Evolutionary conservation across 2,113 vertebrate species (phyloP).

Genomic region (Entosphenus tridentatus): DNA sequence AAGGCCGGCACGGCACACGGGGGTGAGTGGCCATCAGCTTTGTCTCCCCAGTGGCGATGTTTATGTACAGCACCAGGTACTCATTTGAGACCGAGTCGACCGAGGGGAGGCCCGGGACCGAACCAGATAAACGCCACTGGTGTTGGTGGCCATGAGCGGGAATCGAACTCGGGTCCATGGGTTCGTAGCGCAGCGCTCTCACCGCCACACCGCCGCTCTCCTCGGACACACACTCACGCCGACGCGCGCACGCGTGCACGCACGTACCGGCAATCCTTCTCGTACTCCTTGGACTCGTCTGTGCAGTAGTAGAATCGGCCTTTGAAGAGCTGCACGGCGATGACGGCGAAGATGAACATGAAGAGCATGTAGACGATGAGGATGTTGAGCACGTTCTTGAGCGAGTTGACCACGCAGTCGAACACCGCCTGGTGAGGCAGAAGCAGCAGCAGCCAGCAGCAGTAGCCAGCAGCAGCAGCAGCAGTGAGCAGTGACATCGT

Average conservation of each 20-base stretch:
- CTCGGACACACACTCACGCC: neutral
- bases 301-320: slow-evolving; percentile 96
- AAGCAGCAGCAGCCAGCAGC: neutral
- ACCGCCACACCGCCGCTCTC: too few relatives aligned
- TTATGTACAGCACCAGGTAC: too few relatives aligned
- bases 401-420: slow-evolving; percentile 85
- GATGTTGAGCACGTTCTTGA: slow-evolving; percentile 98
- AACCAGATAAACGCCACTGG: too few relatives aligned
- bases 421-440: slow-evolving; percentile 31
- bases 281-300: slow-evolving; percentile 78
- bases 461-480: too few relatives aligned
- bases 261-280: slow-evolving; percentile 76
- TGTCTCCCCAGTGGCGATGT: too few relatives aligned
- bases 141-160: too few relatives aligned
- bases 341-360: slow-evolving; percentile 99
- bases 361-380: slow-evolving; percentile 98
- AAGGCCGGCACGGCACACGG: too few relatives aligned
- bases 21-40: too few relatives aligned
- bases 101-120: too few relatives aligned
- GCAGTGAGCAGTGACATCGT: neutral
- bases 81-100: too few relatives aligned
- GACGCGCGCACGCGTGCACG: neutral
- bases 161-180: too few relatives aligned
- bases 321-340: slow-evolving; percentile 93
- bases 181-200: too few relatives aligned